Evolutionary conservation across 2,113 vertebrate species (phyloP).

Genomic region (Podarcis cretensis): DNA sequence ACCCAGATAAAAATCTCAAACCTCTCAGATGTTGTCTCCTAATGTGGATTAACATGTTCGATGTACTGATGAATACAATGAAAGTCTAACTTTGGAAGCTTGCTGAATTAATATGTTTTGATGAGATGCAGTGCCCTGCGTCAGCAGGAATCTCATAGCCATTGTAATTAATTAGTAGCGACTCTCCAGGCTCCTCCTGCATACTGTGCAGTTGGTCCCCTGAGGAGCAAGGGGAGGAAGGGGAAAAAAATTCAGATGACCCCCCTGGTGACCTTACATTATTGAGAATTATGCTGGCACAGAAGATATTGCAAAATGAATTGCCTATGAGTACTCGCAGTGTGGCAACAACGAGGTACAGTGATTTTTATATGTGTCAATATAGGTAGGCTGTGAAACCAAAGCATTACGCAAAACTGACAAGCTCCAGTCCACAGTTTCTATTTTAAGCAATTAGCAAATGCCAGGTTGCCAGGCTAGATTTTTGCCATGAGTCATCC

Average conservation of each 20-base stretch:
- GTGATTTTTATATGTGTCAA: not conserved
- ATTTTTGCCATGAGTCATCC: not conserved
- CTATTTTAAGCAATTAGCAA: not conserved
- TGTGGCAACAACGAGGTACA: not conserved
- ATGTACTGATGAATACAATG: not conserved
- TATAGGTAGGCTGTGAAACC: not conserved
- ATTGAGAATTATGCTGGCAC: not conserved
- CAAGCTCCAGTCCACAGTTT: not conserved
- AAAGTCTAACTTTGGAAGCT: constrained; percentile 32
- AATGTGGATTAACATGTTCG: not conserved
- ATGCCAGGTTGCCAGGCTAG: not conserved
- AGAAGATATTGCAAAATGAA: constrained; percentile 1
- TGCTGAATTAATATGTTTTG: constrained; percentile 36
- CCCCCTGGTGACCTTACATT: constrained; percentile 8
- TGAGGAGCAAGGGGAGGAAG: not conserved
- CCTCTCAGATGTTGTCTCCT: rapidly evolving
- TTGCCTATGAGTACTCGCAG: not conserved
- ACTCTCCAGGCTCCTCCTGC: not conserved
- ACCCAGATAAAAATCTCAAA: not conserved
- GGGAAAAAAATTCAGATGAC: not conserved
- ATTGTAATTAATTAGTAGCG: constrained; percentile 27
- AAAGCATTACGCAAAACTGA: not conserved
- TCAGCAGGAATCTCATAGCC: constrained; percentile 14
- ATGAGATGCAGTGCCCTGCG: not conserved
- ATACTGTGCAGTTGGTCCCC: not conserved